These are phyloP conservation scores for Poecilus cupreus DNA, from an alignment of 2,888 invertebrate genomes.

Conservation along the genomic window DNA sequence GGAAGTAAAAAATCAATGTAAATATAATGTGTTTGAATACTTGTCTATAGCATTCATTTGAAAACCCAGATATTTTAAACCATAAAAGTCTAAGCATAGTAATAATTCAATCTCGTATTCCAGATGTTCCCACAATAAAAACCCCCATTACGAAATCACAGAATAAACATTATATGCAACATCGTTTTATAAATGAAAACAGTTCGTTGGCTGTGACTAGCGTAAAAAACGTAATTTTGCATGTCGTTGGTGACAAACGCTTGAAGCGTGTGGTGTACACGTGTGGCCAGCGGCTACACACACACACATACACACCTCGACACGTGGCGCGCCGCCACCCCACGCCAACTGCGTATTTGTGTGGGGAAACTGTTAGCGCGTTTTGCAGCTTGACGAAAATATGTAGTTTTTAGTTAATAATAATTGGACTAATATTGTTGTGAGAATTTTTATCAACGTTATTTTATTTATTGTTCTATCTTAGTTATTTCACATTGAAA, in stretches of 20 bases:
- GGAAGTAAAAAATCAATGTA: too few relatives aligned
- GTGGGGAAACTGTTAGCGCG: background rate
- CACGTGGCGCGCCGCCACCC: constrained; percentile 26
- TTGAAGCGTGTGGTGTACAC: constrained; percentile 8
- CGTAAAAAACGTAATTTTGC: constrained; percentile 53
- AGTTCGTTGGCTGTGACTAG: constrained; percentile 8
- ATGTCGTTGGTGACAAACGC: constrained; percentile 47
- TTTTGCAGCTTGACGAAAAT: constrained; percentile 1
- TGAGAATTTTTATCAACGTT: too few relatives aligned
- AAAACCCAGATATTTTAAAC: too few relatives aligned
- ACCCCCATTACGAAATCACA: background rate
- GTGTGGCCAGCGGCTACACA: constrained; percentile 24
- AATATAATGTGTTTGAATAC: too few relatives aligned
- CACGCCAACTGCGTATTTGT: background rate
- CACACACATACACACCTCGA: constrained; percentile 16
- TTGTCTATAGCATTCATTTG: too few relatives aligned
- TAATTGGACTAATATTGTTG: too few relatives aligned
- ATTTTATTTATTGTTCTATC: too few relatives aligned
- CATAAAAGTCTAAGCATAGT: background rate
- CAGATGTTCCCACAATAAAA: background rate
- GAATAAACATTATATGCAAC: background rate
- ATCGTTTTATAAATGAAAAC: constrained; percentile 3
- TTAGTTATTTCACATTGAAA: too few relatives aligned
- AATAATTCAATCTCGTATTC: background rate
- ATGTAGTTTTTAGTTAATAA: background rate